Evolutionary conservation across 2,888 invertebrate species (phyloP), one percentile per base, ranked within the genome.

Genomic region (Crossocerus cetratus): DNA sequence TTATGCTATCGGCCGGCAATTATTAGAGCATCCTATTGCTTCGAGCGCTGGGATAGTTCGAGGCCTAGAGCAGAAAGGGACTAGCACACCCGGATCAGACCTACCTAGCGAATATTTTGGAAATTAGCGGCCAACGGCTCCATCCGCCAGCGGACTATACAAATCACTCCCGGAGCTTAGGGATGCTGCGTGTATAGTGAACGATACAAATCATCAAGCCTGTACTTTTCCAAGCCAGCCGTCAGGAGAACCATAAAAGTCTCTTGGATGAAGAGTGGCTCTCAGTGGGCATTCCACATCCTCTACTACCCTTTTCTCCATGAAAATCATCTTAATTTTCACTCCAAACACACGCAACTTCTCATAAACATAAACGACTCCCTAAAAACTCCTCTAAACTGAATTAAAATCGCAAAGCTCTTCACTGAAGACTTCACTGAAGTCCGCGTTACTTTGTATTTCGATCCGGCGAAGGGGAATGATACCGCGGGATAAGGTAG

Each of bases 171-270:
- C 62, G 45, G 57, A 71, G 70, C 72, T 72, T 77, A 76, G 64
- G 80, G 86, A 85, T 84, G 85, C 81, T 68, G 80, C 74, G 73
- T 42, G 49, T 23, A 43, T 11, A 76, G 80, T 78, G 80, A 76
- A 80, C 78, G 78, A 76, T 77, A 76, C 69, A 53, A 68, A 21
- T 68, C 63, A 53, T 53, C 74, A 80, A 78, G 81, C 71, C 82
- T 86, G 84, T 87, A 88, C 89, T 88, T 89, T 86, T 81, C 77
- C 74, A 65, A 69, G 71, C 74, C 74, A 70, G 78, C 76, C 83
- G 78, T 79, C 73, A 72, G 76, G 73, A 72, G 78, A 80, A 72
- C 81, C 77, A 82, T 81, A 82, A 82, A 81, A 77, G 74, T 82
- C 74, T 59, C 64, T 78, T 58, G 74, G 67, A 75, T 76, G 80